Percentiles rank a stretch among this genome's conserved stretches.
These are phyloP conservation scores for Burhinus oedicnemus DNA, from an alignment of 2,113 vertebrate species.

Conservation along the genomic window DNA sequence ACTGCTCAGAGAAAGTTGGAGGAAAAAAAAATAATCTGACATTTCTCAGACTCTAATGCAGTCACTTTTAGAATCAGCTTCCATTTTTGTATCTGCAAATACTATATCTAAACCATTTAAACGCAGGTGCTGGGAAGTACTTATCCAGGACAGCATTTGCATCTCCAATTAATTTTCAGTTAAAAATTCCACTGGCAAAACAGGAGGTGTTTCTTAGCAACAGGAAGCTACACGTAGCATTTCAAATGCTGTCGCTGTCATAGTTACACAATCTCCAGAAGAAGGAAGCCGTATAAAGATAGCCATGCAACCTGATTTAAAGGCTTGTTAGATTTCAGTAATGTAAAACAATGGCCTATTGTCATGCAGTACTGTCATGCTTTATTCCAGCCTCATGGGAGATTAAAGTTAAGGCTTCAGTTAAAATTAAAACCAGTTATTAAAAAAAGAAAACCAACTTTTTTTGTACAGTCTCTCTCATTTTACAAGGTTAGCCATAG, in stretches of 20 bases:
- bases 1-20: background rate
- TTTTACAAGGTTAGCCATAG: background rate
- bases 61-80: background rate
- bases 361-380: background rate
- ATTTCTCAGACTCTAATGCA: background rate
- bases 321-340: background rate
- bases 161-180: background rate
- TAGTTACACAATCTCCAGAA: background rate
- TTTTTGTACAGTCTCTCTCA: background rate
- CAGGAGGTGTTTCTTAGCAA: slow-evolving; percentile 29
- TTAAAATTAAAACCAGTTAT: background rate
- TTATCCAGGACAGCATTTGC: background rate
- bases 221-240: background rate
- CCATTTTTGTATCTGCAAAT: background rate
- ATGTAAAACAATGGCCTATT: background rate
- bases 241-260: background rate
- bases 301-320: background rate
- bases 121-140: background rate
- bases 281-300: background rate
- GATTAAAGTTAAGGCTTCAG: background rate
- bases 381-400: background rate
- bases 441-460: background rate
- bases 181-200: background rate
- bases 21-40: background rate
- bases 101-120: background rate